phyloP scores from a whole-genome alignment of 1,140 invertebrate genomes.

The Callitettix versicolor region DNA sequence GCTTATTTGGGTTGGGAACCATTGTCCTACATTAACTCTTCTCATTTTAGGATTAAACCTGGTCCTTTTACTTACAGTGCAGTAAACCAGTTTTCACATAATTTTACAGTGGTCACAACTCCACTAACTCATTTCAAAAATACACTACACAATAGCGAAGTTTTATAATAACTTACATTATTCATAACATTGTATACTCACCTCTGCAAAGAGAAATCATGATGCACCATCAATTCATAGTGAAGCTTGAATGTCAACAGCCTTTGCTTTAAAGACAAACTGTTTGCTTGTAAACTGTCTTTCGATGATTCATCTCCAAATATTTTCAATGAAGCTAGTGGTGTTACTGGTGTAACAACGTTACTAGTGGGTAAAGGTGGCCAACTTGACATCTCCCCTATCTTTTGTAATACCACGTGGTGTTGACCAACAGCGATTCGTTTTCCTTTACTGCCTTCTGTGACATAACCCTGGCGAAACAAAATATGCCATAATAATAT shows the following conservation, averaged over 20 bases:
- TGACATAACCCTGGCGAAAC: conserved; percentile 27
- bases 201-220: background rate
- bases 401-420: conserved; percentile 32
- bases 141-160: too few species aligned
- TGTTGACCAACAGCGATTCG: conserved; percentile 35
- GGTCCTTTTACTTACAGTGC: too few species aligned
- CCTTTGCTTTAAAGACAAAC: background rate
- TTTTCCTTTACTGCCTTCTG: conserved; percentile 27
- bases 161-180: conserved; percentile 1
- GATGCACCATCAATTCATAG: conserved; percentile 6
- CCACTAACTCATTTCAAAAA: too few species aligned
- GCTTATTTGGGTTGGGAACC: too few species aligned
- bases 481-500: too few species aligned
- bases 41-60: too few species aligned
- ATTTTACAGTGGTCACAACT: too few species aligned
- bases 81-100: too few species aligned
- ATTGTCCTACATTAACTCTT: too few species aligned
- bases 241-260: background rate
- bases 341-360: background rate
- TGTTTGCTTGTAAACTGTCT: background rate
- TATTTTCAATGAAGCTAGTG: too few species aligned
- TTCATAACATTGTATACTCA: too few species aligned
- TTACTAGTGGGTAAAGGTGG: conserved; percentile 19
- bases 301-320: too few species aligned
- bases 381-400: conserved; percentile 33